Evolutionary conservation across 2,888 invertebrate species (phyloP).

Genomic region (Horisme vitalbata): DNA sequence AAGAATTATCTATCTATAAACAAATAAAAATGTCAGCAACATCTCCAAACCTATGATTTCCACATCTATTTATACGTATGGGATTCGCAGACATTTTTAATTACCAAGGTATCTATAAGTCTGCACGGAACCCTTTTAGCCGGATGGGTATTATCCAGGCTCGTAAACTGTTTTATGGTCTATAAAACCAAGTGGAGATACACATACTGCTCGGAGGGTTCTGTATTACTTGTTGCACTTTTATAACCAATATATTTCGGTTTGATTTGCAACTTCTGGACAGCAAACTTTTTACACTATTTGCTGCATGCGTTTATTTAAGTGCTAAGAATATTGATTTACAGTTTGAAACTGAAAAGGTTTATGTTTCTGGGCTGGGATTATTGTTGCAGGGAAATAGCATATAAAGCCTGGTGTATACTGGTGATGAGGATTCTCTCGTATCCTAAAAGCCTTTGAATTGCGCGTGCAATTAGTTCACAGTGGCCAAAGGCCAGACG

Average conservation of each 20-base stretch:
- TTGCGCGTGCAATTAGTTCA: too few relatives aligned
- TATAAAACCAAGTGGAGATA: constrained; percentile 80
- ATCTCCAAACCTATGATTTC: constrained; percentile 11
- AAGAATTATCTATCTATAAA: too few relatives aligned
- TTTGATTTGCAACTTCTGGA: constrained; percentile 79
- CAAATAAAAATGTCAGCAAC: too few relatives aligned
- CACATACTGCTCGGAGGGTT: constrained; percentile 63
- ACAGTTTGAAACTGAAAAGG: constrained; percentile 25
- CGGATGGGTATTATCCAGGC: constrained; percentile 77
- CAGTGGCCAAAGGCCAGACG: too few relatives aligned
- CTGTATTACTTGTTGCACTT: constrained; percentile 79
- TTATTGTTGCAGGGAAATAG: constrained; percentile 18
- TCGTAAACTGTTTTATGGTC: constrained; percentile 76
- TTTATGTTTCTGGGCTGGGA: constrained; percentile 24
- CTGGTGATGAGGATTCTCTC: too few relatives aligned
- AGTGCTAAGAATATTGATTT: constrained; percentile 30
- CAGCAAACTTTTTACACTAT: constrained; percentile 54
- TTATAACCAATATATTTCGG: constrained; percentile 80
- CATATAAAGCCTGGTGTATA: too few relatives aligned
- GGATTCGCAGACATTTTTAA: constrained; percentile 64
- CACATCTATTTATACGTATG: constrained; percentile 25
- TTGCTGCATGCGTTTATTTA: constrained; percentile 30
- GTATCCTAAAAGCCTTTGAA: too few relatives aligned
- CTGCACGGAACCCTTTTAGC: constrained; percentile 75
- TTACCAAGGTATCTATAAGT: constrained; percentile 55